phyloP scores from a whole-genome alignment of 2,113 vertebrate genomes.

The Chaetodon auriga region DNA sequence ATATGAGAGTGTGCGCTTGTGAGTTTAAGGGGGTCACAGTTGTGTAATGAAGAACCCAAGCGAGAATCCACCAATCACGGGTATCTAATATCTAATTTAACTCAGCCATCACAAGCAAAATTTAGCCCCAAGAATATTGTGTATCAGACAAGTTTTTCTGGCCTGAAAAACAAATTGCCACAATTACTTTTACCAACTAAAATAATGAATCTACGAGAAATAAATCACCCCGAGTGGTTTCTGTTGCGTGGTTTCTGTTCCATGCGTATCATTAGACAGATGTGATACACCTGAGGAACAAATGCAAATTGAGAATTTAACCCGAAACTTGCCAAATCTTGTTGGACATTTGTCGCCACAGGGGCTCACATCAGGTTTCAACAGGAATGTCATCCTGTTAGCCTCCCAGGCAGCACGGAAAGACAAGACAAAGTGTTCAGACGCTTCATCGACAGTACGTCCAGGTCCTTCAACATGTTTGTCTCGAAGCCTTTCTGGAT shows the following conservation, averaged over 20 bases:
- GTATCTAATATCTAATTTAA: too few relatives aligned
- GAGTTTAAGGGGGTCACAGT: background rate
- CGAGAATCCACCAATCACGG: too few relatives aligned
- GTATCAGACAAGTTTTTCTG: conserved; percentile 25
- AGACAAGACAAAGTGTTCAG: background rate
- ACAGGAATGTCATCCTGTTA: background rate
- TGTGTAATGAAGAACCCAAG: too few relatives aligned
- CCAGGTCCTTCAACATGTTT: background rate
- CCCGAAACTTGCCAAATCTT: background rate
- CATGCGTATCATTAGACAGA: too few relatives aligned
- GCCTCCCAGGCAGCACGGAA: background rate
- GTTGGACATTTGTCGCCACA: background rate
- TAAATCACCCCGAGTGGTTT: too few relatives aligned
- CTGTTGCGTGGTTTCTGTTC: background rate
- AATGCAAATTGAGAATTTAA: background rate
- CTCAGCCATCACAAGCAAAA: background rate
- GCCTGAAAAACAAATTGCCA: background rate
- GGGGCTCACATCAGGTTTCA: background rate
- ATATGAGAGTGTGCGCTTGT: background rate
- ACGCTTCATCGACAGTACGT: background rate
- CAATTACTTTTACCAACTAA: background rate
- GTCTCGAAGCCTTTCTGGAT: background rate
- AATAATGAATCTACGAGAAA: background rate
- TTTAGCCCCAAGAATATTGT: background rate
- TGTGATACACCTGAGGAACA: background rate